Evolutionary conservation across 2,797 vertebrate species (phyloP).

Genomic region (Syngnathus rostellatus): DNA sequence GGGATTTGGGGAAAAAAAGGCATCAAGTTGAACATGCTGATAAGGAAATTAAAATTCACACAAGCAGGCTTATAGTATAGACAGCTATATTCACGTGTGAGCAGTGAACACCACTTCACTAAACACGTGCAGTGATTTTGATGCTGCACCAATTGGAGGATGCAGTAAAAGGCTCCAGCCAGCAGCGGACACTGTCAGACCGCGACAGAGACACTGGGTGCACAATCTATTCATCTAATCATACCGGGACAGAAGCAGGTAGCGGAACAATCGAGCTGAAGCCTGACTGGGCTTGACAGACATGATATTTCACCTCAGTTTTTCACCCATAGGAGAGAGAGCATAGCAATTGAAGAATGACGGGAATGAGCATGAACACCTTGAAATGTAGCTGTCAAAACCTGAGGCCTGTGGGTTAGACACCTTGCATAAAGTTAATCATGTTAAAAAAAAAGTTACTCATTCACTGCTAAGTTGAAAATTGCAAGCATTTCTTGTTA

Average conservation of each 20-base stretch:
- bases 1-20: neutral
- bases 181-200: slow-evolving; percentile 77
- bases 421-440: no score
- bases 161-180: slow-evolving; percentile 68
- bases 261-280: neutral
- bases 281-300: neutral
- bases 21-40: neutral
- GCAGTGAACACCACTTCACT: no score
- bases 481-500: no score
- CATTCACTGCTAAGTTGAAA: no score
- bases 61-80: neutral
- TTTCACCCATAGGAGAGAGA: neutral
- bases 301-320: neutral
- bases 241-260: neutral
- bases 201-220: slow-evolving; percentile 21
- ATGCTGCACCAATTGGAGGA: slow-evolving; percentile 13
- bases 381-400: neutral
- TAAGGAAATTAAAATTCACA: neutral
- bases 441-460: no score
- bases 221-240: neutral
- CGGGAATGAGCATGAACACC: neutral
- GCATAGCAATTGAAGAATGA: neutral
- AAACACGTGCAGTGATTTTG: neutral
- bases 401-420: no score
- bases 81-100: neutral